A percentile compares a stretch with the other conserved stretches of the same genome.
phyloP scores from a whole-genome alignment of 1,140 invertebrate species.

The Drosophila nigrodunni region DNA sequence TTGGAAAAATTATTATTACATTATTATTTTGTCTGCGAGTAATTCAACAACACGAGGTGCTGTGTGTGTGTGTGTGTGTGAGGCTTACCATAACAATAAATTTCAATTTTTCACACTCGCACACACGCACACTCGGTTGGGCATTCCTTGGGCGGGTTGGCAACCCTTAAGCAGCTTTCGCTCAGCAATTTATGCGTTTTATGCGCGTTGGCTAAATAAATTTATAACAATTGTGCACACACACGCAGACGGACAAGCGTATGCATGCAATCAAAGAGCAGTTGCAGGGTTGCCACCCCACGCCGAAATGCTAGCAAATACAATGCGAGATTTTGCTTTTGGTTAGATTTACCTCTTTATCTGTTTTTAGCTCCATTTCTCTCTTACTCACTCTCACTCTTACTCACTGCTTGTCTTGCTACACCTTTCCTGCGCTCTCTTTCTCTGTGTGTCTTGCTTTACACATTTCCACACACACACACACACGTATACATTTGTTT shows the following conservation, averaged over 20 bases:
- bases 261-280: conserved; percentile 45
- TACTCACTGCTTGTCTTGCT: neutral
- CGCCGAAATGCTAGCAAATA: neutral
- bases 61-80: conserved; percentile 27
- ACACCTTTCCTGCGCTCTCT: neutral
- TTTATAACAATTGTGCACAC: conserved; percentile 61
- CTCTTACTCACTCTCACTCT: neutral
- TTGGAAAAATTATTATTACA: conserved; percentile 83
- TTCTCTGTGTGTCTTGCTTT: neutral
- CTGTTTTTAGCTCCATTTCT: neutral
- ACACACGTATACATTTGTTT: neutral
- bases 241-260: conserved; percentile 16
- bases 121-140: conserved; percentile 10
- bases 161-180: conserved; percentile 70
- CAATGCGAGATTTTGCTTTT: conserved; percentile 56
- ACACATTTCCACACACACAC: neutral
- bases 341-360: conserved; percentile 36
- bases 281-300: conserved; percentile 38
- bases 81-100: conserved; percentile 77
- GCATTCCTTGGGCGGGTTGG: conserved; percentile 36
- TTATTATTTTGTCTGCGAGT: conserved; percentile 78
- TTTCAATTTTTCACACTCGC: conserved; percentile 77
- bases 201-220: conserved; percentile 78
- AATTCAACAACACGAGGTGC: conserved; percentile 65
- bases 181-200: conserved; percentile 74